Conservation (phyloP, 1,140 invertebrate genomes). For the Drosophila athabasca region DNA sequence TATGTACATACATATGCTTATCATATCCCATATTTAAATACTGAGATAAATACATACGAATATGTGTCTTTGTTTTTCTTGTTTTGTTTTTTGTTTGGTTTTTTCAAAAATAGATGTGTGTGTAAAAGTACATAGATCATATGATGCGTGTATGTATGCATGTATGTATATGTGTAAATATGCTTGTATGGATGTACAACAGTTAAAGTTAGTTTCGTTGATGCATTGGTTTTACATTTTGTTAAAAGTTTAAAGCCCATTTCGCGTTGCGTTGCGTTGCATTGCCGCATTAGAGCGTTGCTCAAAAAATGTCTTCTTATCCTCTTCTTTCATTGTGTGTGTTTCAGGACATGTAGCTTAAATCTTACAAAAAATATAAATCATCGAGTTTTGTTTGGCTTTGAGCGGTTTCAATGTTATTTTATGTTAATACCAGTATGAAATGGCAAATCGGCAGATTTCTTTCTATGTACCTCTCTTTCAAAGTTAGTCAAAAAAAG, state of each 20-base stretch:
- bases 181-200: conserved; percentile 39
- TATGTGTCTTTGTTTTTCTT: conserved; percentile 11
- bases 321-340: conserved; percentile 8
- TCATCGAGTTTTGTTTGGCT: conserved; percentile 2
- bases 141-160: conserved; percentile 14
- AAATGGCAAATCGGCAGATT: conserved; percentile 18
- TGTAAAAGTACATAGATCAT: conserved; percentile 44
- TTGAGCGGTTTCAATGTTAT: conserved; percentile 47
- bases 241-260: conserved; percentile 62
- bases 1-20: conserved; percentile 43
- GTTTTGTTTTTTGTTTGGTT: conserved; percentile 5
- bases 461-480: too few relatives aligned
- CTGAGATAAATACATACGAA: conserved; percentile 32
- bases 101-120: conserved; percentile 49
- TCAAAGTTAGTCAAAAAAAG: conserved; percentile 2
- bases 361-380: conserved; percentile 41
- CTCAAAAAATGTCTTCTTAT: conserved; percentile 18
- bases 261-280: conserved; percentile 48
- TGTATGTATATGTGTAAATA: conserved; percentile 49
- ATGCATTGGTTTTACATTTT: conserved; percentile 57
- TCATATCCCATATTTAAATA: conserved; percentile 25
- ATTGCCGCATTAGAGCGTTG: conserved; percentile 47
- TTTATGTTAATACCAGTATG: conserved; percentile 9
- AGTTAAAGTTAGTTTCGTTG: conserved; percentile 68
- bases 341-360: conserved; percentile 33